Conservation (phyloP, 53 echinoderm and acorn worm species). For the Crossaster papposus region DNA sequence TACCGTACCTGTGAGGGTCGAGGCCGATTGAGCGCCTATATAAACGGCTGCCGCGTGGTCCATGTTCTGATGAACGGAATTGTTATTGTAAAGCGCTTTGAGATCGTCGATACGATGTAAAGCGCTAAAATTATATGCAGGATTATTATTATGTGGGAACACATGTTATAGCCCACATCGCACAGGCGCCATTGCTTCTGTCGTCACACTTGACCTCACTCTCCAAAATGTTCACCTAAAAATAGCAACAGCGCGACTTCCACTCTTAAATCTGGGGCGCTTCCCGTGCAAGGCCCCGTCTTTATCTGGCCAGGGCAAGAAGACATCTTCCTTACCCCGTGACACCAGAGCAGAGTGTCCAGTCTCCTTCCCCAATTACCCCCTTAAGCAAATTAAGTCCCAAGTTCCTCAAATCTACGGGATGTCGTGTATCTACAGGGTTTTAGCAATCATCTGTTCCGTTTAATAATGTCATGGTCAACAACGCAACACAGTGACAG, state of each 20-base stretch:
- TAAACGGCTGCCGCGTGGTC: too few relatives aligned
- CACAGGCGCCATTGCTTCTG: not conserved
- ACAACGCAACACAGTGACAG: not conserved
- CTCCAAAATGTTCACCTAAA: not conserved
- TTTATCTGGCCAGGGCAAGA: conserved; percentile 24
- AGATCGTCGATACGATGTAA: too few relatives aligned
- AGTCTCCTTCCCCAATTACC: not conserved
- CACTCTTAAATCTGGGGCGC: not conserved
- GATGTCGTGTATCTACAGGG: not conserved
- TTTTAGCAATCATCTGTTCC: not conserved
- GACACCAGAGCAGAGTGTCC: not conserved
- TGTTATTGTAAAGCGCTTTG: too few relatives aligned
- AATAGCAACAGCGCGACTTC: conserved; percentile 8
- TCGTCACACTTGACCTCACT: conserved; percentile 7
- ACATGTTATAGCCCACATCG: too few relatives aligned
- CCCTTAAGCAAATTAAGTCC: not conserved
- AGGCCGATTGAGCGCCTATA: too few relatives aligned
- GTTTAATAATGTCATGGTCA: not conserved
- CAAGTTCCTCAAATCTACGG: not conserved
- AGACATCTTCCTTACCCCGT: conserved; percentile 2
- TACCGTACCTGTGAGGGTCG: too few relatives aligned
- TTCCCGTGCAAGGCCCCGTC: not conserved
- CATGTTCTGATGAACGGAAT: too few relatives aligned
- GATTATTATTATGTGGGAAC: too few relatives aligned
- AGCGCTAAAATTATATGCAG: too few relatives aligned